Conservation (phyloP, 1,140 invertebrate genomes). For the Drosophila ananassae region DNA sequence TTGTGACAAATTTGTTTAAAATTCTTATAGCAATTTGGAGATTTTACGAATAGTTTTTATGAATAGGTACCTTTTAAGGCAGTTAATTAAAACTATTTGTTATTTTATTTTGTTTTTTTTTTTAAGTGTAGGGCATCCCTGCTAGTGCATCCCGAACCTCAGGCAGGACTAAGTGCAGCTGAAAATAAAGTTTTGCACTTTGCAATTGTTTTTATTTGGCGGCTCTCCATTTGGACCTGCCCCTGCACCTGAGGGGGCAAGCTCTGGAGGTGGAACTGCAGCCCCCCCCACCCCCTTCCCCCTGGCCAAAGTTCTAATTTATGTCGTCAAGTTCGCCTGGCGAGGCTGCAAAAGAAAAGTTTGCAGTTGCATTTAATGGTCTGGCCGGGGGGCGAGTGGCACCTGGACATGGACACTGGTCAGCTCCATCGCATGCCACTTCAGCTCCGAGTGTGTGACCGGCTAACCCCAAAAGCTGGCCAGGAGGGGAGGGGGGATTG, state of each 20-base stretch:
- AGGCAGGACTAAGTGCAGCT: constrained; percentile 44
- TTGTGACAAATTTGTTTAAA: no score
- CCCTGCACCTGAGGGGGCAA: constrained; percentile 28
- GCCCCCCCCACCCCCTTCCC: no score
- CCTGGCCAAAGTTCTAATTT: constrained; percentile 69
- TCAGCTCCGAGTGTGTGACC: constrained; percentile 40
- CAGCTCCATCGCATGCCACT: constrained; percentile 6
- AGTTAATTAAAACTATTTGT: no score
- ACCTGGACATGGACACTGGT: constrained; percentile 35
- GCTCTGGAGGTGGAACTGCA: background rate
- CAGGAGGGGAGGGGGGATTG: constrained; percentile 49
- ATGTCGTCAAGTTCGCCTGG: constrained; percentile 54
- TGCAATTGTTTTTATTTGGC: constrained; percentile 55
- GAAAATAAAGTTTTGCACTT: constrained; percentile 52
- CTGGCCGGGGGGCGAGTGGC: constrained; percentile 21
- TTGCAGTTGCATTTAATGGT: constrained; percentile 62
- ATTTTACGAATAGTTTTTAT: no score
- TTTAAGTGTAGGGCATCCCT: no score
- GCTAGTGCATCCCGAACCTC: background rate
- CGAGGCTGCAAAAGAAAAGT: constrained; percentile 37
- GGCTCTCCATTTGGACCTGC: constrained; percentile 9
- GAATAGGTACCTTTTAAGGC: no score
- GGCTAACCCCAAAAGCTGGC: constrained; percentile 68
- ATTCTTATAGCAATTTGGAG: no score
- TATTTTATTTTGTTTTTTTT: no score